phyloP scores from a whole-genome alignment of 1,140 invertebrate genomes.

The Drosophila albomicans region DNA sequence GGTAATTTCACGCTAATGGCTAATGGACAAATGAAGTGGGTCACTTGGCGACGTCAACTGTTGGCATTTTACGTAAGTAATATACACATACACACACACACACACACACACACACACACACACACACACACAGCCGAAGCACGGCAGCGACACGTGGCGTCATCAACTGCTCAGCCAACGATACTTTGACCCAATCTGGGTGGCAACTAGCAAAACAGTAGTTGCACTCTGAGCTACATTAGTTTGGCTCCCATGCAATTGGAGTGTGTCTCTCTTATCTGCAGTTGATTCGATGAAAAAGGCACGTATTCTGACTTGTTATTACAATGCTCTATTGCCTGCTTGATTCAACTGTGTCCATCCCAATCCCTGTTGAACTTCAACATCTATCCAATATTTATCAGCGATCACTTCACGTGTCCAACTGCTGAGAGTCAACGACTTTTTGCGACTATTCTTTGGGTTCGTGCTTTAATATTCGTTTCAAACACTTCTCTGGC shows the following conservation, averaged over 20 bases:
- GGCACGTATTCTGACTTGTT: constrained; percentile 13
- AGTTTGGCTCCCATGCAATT: not conserved
- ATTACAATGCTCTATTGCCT: not conserved
- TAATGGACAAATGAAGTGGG: constrained; percentile 43
- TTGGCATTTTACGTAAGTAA: not conserved
- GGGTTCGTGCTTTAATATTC: constrained; percentile 17
- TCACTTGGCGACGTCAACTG: constrained; percentile 24
- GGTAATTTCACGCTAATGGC: constrained; percentile 59
- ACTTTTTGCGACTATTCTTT: not conserved
- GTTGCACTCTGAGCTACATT: too few species aligned
- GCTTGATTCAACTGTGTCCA: not conserved
- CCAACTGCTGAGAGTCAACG: constrained; percentile 17
- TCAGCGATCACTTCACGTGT: constrained; percentile 24
- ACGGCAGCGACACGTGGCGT: constrained; percentile 13
- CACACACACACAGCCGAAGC: too few species aligned
- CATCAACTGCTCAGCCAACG: constrained; percentile 9
- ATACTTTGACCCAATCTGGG: not conserved
- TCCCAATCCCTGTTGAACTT: constrained; percentile 43
- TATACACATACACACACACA: too few species aligned
- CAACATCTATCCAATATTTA: constrained; percentile 21
- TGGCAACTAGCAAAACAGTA: too few species aligned
- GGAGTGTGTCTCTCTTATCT: not conserved
- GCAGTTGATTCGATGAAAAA: not conserved
- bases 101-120: too few species aligned
- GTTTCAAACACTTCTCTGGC: not conserved